Base-by-base conservation (phyloP, 1,140 invertebrate genomes). In the Drosophila lini region DNA sequence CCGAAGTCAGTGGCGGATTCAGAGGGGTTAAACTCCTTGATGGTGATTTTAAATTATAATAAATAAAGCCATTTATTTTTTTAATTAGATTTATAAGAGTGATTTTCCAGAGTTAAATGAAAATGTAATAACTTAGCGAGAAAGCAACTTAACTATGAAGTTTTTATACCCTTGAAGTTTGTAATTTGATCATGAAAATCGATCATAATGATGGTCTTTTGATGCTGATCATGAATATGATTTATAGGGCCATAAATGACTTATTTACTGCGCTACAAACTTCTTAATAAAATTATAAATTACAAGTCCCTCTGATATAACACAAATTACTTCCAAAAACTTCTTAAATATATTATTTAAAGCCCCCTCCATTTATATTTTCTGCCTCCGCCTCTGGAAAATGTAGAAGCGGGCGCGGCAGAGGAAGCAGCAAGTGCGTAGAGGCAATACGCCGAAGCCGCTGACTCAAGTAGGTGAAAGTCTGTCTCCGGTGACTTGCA, bases 391-490 rank as follows among this genome's bases (percentile, higher is more conserved):
- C 52, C 34, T 38, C 52, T 55, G 34, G 25, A 1, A 38, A 41
- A 45, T 34, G 52, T 47, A 79, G 65, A 69, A 60, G 77, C 69
- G 74, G 78, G 57, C 65, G 57, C 50, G 48, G 16, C 56, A 31
- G 74, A 45, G 62, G 60, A 68, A 52, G 47, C 50, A 58, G 45
- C 73, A 84, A 89, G 84, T 88, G 84, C 84, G 84, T 88, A 89
- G 80, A 78, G 77, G 76, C 63, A 63, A 53, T 60, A 45, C 65
- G 16, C 44, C 13, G 8, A 10, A 40, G 47, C n/a, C 16, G 56
- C 61, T 89, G 85, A 89, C 67, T 86, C 83, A 89, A 80, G 80
- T 90, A 85, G 85, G 84, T 88, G 85, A 90, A 84, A 89, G 84
- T 88, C 84, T 75, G 52, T 70, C 80, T 59, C 34, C 63, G 81